These are phyloP conservation scores for Neomonachus schauinslandi DNA, from an alignment of 2,113 vertebrate genomes.

Conservation along the genomic window DNA sequence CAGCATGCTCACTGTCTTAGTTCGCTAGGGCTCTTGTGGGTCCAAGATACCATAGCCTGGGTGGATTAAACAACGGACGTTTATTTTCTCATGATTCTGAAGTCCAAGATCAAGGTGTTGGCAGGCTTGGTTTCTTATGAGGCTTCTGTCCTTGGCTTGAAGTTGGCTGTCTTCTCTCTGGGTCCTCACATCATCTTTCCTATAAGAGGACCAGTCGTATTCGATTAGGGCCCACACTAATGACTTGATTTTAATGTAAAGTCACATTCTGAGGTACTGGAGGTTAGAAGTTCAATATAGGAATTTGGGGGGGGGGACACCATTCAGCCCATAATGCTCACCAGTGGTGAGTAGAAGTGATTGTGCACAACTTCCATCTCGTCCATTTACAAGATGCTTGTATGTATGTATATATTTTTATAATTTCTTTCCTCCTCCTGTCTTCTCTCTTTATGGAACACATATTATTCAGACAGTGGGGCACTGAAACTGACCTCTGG, in stretches of 20 bases:
- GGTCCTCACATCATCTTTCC: background rate
- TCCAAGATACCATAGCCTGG: background rate
- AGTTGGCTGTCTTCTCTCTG: background rate
- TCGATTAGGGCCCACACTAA: background rate
- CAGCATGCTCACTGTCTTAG: background rate
- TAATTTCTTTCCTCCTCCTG: background rate
- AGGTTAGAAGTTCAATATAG: background rate
- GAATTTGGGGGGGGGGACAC: background rate
- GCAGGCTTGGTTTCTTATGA: background rate
- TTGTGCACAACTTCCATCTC: background rate
- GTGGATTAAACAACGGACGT: background rate
- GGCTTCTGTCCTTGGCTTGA: background rate
- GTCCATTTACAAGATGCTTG: background rate
- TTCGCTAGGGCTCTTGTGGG: background rate
- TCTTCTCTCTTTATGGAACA: background rate
- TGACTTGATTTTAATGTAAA: background rate
- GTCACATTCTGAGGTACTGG: background rate
- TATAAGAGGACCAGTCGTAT: background rate
- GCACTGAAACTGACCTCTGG: background rate
- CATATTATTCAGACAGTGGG: background rate
- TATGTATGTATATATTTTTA: background rate
- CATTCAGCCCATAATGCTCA: background rate
- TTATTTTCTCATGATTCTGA: background rate
- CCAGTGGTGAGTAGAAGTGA: background rate
- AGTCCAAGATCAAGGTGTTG: background rate